These are phyloP conservation scores for Loripinus fragilis DNA, from an alignment of 2,888 invertebrate genomes.

Conservation along the genomic window DNA sequence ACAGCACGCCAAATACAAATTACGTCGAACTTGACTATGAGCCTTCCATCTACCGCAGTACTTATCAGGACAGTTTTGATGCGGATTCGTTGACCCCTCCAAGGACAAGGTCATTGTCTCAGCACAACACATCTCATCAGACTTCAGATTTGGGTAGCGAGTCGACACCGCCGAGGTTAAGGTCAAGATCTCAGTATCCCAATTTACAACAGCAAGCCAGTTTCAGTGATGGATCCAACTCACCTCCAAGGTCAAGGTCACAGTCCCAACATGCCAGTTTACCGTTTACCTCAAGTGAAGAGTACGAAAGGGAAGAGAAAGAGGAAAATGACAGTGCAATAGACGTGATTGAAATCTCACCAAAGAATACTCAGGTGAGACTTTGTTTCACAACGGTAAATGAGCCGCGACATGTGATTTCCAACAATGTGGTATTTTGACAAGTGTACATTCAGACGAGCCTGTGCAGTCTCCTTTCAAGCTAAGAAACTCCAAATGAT, in stretches of 20 bases:
- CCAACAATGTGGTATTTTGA: too few species aligned
- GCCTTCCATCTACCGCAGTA: not conserved
- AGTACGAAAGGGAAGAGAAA: conserved; percentile 34
- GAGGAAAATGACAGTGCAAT: conserved; percentile 44
- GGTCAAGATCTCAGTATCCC: not conserved
- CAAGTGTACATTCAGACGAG: too few species aligned
- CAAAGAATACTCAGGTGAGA: conserved; percentile 30
- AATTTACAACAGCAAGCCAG: conserved; percentile 6
- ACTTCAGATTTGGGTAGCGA: not conserved
- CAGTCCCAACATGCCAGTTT: conserved; percentile 18
- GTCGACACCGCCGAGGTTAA: not conserved
- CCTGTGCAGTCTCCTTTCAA: too few species aligned
- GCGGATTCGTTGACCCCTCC: not conserved
- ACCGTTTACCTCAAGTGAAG: conserved; percentile 24
- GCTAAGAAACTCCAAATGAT: too few species aligned
- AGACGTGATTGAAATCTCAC: conserved; percentile 44
- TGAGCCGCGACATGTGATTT: too few species aligned
- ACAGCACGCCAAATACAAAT: conserved; percentile 1
- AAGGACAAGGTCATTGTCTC: not conserved
- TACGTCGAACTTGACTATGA: conserved; percentile 27
- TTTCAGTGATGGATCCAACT: conserved; percentile 42
- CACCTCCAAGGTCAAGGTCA: conserved; percentile 40
- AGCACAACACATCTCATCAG: not conserved
- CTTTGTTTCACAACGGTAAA: too few species aligned
- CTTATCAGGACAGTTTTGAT: not conserved